Base-by-base conservation (phyloP, 2,797 vertebrate species). In the Nannoperca obscura region DNA sequence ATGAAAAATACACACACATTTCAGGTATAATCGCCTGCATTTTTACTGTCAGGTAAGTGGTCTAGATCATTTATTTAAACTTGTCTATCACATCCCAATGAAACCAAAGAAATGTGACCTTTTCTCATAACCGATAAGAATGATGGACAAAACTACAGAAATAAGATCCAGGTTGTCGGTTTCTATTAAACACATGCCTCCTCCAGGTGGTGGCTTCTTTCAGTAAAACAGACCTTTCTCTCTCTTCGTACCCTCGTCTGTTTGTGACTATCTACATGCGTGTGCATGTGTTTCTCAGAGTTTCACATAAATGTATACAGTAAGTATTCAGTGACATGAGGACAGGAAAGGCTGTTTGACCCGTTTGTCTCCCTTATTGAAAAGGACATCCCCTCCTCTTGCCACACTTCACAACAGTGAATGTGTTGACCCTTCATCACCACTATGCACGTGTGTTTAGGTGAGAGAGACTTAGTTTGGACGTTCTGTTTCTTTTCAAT, bases 381-480 rank as follows among this genome's bases (percentile, higher is more conserved):
- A 72, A 62, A 67, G 24, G 24, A 47, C 60, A 32, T 52, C 66
- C 44, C 65, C 22, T 64, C 30, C 50, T 72, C 49, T 22, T 2
- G 30, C 57, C 69, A 55, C 22, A 52, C 67, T 42, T n/a, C 71
- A 71, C 59, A 76, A 53, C 80, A 83, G 22, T 0, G 32, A 58
- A 60, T 5, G 22, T 91, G 88, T 91, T 91, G 90, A 86, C 84
- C 90, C 92, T 81, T 78, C 85, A 91, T 88, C 5, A 65, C 91
- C 88, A 63, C 64, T 44, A 91, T 83, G 3, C 17, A 0, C 4
- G 52, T 62, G 59, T 93, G 90, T 93, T 92, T 91, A 90, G 53
- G 84, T 65, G 86, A 92, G 88, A 93, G 32, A 86, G 38, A 44
- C 77, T 42, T 61, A 68, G 81, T 82, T 72, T 69, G 75, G 46